Conservation (phyloP, 2,888 invertebrate species). For the Eurois occulta region DNA sequence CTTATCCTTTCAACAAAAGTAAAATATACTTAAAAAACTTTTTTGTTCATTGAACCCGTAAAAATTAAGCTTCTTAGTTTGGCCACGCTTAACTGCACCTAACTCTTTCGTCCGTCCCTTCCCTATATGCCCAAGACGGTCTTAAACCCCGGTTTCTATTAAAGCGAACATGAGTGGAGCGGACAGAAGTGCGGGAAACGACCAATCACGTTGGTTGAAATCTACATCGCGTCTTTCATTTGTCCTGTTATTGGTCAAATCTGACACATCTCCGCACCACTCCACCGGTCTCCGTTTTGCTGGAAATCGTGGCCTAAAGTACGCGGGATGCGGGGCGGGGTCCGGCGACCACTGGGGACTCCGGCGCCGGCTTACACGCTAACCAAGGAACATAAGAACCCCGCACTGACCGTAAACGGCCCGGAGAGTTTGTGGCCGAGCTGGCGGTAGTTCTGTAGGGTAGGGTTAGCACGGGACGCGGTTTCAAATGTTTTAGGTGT, state of each 20-base stretch:
- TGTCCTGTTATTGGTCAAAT: background rate
- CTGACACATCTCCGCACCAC: background rate
- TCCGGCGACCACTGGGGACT: slow-evolving; percentile 30
- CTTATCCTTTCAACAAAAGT: slow-evolving; percentile 28
- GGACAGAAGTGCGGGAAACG: background rate
- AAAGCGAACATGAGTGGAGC: background rate
- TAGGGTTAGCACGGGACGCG: slow-evolving; percentile 16
- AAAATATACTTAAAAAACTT: slow-evolving; percentile 52
- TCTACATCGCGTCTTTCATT: background rate
- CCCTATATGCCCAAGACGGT: slow-evolving; percentile 16
- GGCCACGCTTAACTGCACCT: slow-evolving; percentile 40
- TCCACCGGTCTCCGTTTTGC: background rate
- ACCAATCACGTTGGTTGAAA: background rate
- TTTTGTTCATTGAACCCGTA: slow-evolving; percentile 52
- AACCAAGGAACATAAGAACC: slow-evolving; percentile 56
- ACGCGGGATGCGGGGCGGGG: background rate
- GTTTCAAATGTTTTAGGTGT: slow-evolving; percentile 3
- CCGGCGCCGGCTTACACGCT: slow-evolving; percentile 57
- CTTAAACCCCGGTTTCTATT: slow-evolving; percentile 3
- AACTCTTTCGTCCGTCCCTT: slow-evolving; percentile 34
- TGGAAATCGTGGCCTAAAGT: background rate
- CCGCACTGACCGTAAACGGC: slow-evolving; percentile 59
- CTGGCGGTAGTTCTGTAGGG: slow-evolving; percentile 10
- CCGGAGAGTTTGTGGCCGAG: slow-evolving; percentile 37
- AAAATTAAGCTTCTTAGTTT: slow-evolving; percentile 58